Conservation (phyloP, 2,888 invertebrate species). For the Venusia cambrica region DNA sequence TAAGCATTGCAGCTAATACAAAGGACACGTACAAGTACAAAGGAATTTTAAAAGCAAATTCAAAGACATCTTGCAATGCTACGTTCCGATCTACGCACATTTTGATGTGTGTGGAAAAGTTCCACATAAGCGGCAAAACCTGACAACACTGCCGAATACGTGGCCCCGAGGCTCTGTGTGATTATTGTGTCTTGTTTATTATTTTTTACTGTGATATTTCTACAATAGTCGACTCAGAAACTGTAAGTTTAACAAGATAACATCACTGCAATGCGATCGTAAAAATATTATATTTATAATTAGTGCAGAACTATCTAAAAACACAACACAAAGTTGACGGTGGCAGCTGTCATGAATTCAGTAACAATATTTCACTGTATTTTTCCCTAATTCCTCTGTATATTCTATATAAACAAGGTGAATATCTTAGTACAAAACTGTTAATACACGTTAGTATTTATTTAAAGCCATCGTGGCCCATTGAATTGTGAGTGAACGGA, state of each 20-base stretch:
- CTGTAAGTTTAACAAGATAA: constrained; percentile 57
- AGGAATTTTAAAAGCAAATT: no score
- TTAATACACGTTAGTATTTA: not conserved
- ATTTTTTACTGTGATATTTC: constrained; percentile 68
- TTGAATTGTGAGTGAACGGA: constrained; percentile 2
- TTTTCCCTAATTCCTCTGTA: constrained; percentile 30
- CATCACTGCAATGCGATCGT: constrained; percentile 15
- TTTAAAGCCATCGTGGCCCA: not conserved
- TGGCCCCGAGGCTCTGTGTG: constrained; percentile 69
- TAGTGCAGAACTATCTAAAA: constrained; percentile 33
- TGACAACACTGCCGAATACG: constrained; percentile 77
- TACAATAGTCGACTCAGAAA: constrained; percentile 46
- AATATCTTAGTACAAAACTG: constrained; percentile 10
- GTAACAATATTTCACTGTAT: constrained; percentile 39
- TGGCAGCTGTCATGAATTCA: constrained; percentile 32
- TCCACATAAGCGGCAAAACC: constrained; percentile 72
- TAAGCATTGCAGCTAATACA: no score
- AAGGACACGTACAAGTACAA: no score
- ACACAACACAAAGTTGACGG: constrained; percentile 22
- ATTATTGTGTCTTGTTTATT: constrained; percentile 68
- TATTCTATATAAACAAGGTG: constrained; percentile 29
- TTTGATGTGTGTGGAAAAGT: constrained; percentile 59
- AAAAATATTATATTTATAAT: constrained; percentile 26
- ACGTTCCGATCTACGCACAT: constrained; percentile 46
- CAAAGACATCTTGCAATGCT: no score